Evolutionary conservation across 2,888 invertebrate species (phyloP), one percentile per base, ranked within the genome.

Genomic region (Falcaria lacertinaria): DNA sequence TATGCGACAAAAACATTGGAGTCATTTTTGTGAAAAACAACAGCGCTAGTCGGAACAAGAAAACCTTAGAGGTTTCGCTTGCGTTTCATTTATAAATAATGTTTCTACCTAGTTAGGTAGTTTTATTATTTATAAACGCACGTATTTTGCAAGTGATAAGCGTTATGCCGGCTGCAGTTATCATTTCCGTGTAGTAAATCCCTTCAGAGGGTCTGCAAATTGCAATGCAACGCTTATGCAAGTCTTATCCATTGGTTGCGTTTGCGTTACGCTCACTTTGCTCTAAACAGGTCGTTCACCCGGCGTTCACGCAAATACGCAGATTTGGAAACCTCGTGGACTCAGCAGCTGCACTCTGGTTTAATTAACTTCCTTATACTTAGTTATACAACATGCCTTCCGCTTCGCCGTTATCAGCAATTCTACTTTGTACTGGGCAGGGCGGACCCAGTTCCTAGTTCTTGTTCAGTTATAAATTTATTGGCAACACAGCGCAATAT

Each of bases 281-380:
- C 67, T 74, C 74, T 68, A 78, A 80, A 73, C 72, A 71, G 80
- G 74, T 73, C 85, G 64, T 79, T 80, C 69, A 85, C 78, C 85
- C 73, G 68, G 75, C 73, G 76, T 79, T 82, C 76, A 75, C 76
- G 74, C 74, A 67, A 60, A 61, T 77, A 71, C 67, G 64, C 67
- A 74, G 72, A 80, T 82, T 83, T 79, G 69, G 77, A 70, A 74
- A 76, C 61, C 48, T 60, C 57, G 53, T 57, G 60, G 63, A 64
- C 62, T 63, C 50, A 59, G 62, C 70, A 69, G 70, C 74, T 77
- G 75, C 73, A 74, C 66, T 67, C 67, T 56, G 63, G 69, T 66
- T 61, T 56, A 44, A 41, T 54, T 52, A 33, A 60, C 66, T 72
- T 76, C 69, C 69, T 68, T 60, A 59, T 62, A 58, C 60, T 66